Conservation (phyloP, 2,113 vertebrate genomes). For the Nycticryphes semicollaris region DNA sequence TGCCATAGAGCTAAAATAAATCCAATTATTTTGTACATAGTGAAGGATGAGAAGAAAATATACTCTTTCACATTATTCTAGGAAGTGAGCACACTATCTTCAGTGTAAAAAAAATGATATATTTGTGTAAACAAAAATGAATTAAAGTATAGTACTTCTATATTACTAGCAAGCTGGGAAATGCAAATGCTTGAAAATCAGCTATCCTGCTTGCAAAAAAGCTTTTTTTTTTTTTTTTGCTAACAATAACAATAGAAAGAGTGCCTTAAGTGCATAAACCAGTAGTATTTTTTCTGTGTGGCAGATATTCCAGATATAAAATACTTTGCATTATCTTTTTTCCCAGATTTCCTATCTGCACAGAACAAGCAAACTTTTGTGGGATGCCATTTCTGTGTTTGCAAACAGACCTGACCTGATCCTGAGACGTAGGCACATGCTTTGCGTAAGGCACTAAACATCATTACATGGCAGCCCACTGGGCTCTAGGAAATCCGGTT, state of each 20-base stretch:
- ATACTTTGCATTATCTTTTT: background rate
- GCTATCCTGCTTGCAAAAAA: background rate
- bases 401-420: background rate
- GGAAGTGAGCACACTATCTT: background rate
- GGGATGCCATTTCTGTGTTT: background rate
- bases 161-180: background rate
- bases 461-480: fast-evolving
- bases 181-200: background rate
- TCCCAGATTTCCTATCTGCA: background rate
- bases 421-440: background rate
- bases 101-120: background rate
- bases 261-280: background rate
- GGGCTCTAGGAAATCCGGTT: background rate
- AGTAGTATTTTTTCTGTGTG: background rate
- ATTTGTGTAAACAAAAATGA: background rate
- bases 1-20: background rate
- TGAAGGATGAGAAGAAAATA: background rate
- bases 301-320: background rate
- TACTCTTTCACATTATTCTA: background rate
- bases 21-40: background rate
- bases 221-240: background rate
- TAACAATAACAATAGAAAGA: background rate
- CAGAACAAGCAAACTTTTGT: background rate
- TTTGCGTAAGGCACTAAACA: background rate
- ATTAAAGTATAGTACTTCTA: background rate